These are phyloP conservation scores for Psilopsiagon aurifrons DNA, from an alignment of 2,113 vertebrate species.

Conservation along the genomic window DNA sequence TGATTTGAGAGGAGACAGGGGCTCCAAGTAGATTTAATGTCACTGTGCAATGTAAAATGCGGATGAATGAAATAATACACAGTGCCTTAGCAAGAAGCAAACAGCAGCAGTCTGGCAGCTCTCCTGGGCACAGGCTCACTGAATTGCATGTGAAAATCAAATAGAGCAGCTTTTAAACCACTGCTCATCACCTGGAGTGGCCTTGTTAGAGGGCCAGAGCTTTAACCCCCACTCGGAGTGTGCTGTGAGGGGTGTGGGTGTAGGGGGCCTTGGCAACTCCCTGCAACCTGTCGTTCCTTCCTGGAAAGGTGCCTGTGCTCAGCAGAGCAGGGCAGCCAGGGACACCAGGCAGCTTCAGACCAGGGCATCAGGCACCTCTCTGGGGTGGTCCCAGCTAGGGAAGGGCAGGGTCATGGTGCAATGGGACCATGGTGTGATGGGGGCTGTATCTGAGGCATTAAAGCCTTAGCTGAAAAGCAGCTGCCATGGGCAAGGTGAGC, in stretches of 20 bases:
- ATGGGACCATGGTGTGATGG: fast-evolving
- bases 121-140: neutral
- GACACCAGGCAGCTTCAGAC: neutral
- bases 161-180: neutral
- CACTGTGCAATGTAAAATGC: neutral
- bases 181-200: neutral
- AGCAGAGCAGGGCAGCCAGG: neutral
- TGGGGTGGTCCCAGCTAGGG: too few species aligned
- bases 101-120: neutral
- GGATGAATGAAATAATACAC: neutral
- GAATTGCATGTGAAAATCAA: neutral
- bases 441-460: neutral
- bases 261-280: neutral
- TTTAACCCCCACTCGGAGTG: fast-evolving
- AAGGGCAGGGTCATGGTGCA: neutral
- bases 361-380: too few species aligned
- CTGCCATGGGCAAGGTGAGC: neutral
- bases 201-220: neutral
- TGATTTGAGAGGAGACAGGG: neutral
- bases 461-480: neutral
- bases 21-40: neutral
- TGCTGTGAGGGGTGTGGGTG: neutral
- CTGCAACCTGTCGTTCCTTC: neutral
- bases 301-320: neutral
- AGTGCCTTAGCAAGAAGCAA: neutral